Base-by-base conservation (phyloP, 1,140 invertebrate genomes). In the Ceratosolen solmsi region DNA sequence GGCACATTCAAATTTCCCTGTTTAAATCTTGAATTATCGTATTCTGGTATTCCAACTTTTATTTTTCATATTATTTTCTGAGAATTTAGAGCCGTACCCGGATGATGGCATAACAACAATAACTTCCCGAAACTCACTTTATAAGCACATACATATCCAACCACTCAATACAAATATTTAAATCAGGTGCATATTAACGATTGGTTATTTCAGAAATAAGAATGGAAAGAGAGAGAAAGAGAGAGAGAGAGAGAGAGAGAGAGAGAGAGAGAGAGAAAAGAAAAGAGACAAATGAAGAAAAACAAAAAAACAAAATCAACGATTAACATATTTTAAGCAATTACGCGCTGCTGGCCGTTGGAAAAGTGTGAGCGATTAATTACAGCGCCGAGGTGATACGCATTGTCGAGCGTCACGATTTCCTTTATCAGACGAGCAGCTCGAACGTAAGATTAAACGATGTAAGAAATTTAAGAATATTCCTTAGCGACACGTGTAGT, bases 101-200 rank as follows among this genome's bases (percentile, higher is more conserved):
- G 33, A 38, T n/a, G 33, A 22, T 38, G 63, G 33, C 15, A 38
- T 38, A 68, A 68, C 36, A 68, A 68, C 63, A 38, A 68, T 51
- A 36, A 56, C 51, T 54, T 74, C 46, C 70, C 38, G 70, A 49
- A 68, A 68, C 22, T 68, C 33, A 68, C 38, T 38, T n/a, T 68
- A 68, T 38, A 38, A 68, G 63, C 63, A 68, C 2, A n/a, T 38
- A 38, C 27, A 38, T 63, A n/a, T 38, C 9, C 17, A 65, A 30
- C 25, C 25, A 30, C 58, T 30, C 27, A 25, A 65, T 27, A 36
- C 2, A 36, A 65, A 38, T 65, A 65, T 65, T 65, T 65, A 65
- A 65, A 65, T 65, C 20, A 2, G 20, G 11, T 65, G 63, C 11
- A 65, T 36, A 65, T 65, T 65, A 20, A 38, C 20, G 17, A 17